Percentiles rank a stretch among this genome's conserved stretches.
These are phyloP conservation scores for Fissipunctia ypsillon DNA, from an alignment of 2,888 invertebrate genomes.

Conservation along the genomic window DNA sequence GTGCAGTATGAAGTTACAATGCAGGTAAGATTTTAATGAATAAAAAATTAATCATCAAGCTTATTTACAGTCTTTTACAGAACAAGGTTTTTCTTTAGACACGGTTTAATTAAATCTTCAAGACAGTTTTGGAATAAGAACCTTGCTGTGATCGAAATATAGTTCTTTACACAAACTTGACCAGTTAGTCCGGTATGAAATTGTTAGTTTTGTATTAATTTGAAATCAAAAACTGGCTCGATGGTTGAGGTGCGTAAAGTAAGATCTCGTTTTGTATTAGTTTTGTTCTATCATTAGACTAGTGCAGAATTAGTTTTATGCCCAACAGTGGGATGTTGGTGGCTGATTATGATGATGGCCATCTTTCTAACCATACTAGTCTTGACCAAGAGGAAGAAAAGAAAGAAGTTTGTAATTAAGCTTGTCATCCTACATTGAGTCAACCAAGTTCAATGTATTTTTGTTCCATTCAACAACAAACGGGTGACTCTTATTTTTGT, in stretches of 20 bases:
- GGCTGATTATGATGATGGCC: neutral
- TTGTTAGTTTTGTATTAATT: neutral
- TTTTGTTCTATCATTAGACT: neutral
- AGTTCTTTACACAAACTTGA: neutral
- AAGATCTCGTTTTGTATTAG: too few relatives aligned
- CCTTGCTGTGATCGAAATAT: neutral
- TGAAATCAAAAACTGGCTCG: neutral
- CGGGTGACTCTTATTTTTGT: neutral
- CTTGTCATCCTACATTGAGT: conserved; percentile 14
- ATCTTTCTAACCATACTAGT: neutral
- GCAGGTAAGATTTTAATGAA: conserved; percentile 86
- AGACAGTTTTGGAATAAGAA: neutral
- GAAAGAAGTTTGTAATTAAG: neutral
- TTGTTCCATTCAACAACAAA: conserved; percentile 19
- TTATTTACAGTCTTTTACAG: neutral
- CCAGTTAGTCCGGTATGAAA: neutral
- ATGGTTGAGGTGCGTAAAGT: neutral
- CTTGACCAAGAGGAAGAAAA: neutral
- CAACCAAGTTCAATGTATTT: conserved; percentile 23
- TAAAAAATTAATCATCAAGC: too few relatives aligned
- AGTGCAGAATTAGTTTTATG: neutral
- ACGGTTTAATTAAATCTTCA: neutral
- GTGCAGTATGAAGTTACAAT: conserved; percentile 98
- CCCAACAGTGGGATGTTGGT: neutral
- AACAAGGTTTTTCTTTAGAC: neutral